Percentiles rank a stretch among this genome's conserved stretches.
These are phyloP conservation scores for Esox lucius DNA, from an alignment of 2,797 vertebrate species.

Conservation along the genomic window DNA sequence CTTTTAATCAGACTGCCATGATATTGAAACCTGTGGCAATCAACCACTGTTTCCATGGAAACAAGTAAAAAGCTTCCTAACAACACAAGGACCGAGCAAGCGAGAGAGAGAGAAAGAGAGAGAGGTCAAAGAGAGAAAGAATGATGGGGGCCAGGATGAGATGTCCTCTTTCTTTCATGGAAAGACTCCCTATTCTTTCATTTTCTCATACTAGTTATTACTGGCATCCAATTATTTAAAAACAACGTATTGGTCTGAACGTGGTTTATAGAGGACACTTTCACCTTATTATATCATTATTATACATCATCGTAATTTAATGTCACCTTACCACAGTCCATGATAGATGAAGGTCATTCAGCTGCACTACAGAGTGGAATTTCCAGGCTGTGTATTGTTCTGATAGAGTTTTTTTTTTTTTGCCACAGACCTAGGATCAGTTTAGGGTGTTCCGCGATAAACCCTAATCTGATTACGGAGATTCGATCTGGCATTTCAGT, in stretches of 20 bases:
- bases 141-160: slow-evolving; percentile 1
- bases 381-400: neutral
- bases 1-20: slow-evolving; percentile 48
- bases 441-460: too few relatives aligned
- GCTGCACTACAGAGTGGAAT: neutral
- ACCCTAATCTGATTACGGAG: too few relatives aligned
- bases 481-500: too few relatives aligned
- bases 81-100: slow-evolving; percentile 35
- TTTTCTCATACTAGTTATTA: neutral
- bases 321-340: neutral
- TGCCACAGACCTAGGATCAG: neutral
- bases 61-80: slow-evolving; percentile 55
- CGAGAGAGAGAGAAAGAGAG: slow-evolving; percentile 1
- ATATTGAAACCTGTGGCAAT: slow-evolving; percentile 59
- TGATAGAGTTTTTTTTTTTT: neutral
- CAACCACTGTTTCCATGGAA: slow-evolving; percentile 73
- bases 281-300: neutral
- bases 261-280: neutral
- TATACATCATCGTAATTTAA: too few relatives aligned
- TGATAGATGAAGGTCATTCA: neutral
- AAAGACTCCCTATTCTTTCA: neutral
- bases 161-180: slow-evolving; percentile 1
- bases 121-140: slow-evolving; percentile 7
- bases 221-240: neutral
- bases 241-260: neutral